Evolutionary conservation across 2,797 vertebrate species (phyloP), one percentile per base, ranked within the genome.

Genomic region (Benthosema pterotum): DNA sequence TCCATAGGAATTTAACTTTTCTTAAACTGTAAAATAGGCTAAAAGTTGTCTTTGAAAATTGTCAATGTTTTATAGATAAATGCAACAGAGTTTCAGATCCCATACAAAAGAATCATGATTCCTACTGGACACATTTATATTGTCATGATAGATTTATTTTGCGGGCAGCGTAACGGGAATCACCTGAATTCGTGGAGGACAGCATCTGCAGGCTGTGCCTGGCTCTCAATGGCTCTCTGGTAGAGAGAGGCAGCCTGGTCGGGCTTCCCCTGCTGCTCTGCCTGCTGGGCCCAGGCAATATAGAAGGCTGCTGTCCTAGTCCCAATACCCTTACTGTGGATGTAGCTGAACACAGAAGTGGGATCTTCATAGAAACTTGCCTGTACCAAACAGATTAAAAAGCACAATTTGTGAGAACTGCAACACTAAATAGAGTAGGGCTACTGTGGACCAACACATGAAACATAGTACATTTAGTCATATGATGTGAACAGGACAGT

Each of bases 151-250:
- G 12, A 16, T 9, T n/a, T n/a, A n/a, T n/a, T n/a, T n/a, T n/a
- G n/a, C n/a, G n/a, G n/a, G 7, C 13, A 16, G 46, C 2, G 1
- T 49, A 15, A 49, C 4, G 14, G 47, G 9, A 7, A 14, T 77
- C 80, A 98, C 97, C 93, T 87, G 79, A 90, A 92, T 0, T 95
- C 91, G 1, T 90, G 82, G 0, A 94, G 89, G 25, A 99, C 66
- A 0, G 4, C 42, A 42, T 95, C 92, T 0, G 0, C 57, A 0
- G 97, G 97, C 72, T 95, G 89, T 0, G 95, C 96, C 48, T 87
- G 87, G 83, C 92, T 96, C 60, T 93, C 90, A 74, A 94, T 17
- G 0, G 95, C 97, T 74, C 83, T 94, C 42, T 88, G 93, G 65
- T 92, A 94, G 8, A 97, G 75, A 0, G 77, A 80, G 0, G 82